Evolutionary conservation across 2,888 invertebrate genomes (phyloP), one percentile per base, ranked within the genome.

Genomic region (Tortrix viridana): DNA sequence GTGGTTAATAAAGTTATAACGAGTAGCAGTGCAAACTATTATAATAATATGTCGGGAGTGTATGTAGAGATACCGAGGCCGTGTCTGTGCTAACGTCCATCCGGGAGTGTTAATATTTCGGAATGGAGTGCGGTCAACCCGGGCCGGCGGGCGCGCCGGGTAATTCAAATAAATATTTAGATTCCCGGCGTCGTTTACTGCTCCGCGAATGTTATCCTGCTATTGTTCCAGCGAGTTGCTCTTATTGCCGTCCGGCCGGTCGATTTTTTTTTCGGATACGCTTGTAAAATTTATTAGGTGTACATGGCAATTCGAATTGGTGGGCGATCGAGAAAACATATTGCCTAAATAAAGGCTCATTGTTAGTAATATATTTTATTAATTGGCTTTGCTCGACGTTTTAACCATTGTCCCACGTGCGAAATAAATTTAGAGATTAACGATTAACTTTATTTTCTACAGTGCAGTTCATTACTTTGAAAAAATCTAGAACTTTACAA

Each of bases 131-230:
- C 66, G 70, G 71, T 72, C 57, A 49, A 62, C 66, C 46, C 67
- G 71, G 32, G 72, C 46, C 20, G 14, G 23, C 38, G 69, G 68
- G 65, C 67, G 65, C 68, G 26, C 47, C 23, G 12, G 16, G 72
- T 76, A 77, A 79, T 77, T 80, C 80, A 81, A 80, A 82, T 81
- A 82, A 80, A 81, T 79, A 82, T 82, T 82, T 82, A 81, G 78
- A 80, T 82, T 81, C 71, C 66, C 70, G 74, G 73, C 76, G 74
- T 74, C 75, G 72, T 76, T 81, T 80, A 77, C 74, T 79, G 79
- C 73, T 71, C 71, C 60, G 74, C 72, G 73, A 75, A 80, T 77
- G 79, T 76, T 81, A 76, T 77, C 74, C 74, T 58, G 71, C 81
- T 74, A 82, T 84, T 82, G 82, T 82, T 80, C 69, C 66, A 71